Base-by-base conservation (phyloP, 2,797 vertebrate genomes). In the Hoplostethus mediterraneus region DNA sequence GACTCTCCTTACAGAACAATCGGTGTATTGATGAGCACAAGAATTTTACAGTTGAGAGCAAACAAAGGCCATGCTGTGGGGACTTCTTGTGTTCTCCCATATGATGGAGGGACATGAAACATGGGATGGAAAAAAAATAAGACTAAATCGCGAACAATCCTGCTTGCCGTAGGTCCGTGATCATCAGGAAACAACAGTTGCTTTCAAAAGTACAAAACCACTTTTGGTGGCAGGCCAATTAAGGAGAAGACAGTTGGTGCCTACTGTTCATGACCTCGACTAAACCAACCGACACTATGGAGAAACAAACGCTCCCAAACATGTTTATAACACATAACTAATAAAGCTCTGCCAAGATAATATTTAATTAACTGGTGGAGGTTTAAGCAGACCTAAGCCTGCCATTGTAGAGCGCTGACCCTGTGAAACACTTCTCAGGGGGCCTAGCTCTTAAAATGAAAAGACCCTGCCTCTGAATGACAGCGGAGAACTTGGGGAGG, bases 1-100 rank as follows among this genome's bases (percentile, higher is more conserved):
- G 53, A 3, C 61, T 75, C 44, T 61, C 57, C 71, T 38, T 83
- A 36, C 57, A 68, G 72, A 89, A 90, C 87, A 90, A 89, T 72
- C 57, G 6, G 2, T 5, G 67, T 78, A 79, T 83, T 90, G 84
- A 92, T 9, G 36, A 73, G 68, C 45, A 31, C 58, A 75, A 78
- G 72, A 77, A 58, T 75, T 63, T 63, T 14, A 63, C 74, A 71
- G 64, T 45, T 2, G 5, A 54, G 63, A 48, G 55, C 44, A 67
- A 33, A 85, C 77, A 84, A 80, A 81, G 74, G 63, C 51, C 7
- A 0, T 1, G 61, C 72, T 77, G 77, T 76, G 4, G 31, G 5
- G n/a, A n/a, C 65, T 40, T 45, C 58, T 28, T 4, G 63, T 11
- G 64, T 62, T 25, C 30, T n/a, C 17, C 45, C 31, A 51, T 31